Evolutionary conservation across 37 sponge, comb jelly and placozoan genomes (phyloP).

Genomic region (Corticium candelabrum): DNA sequence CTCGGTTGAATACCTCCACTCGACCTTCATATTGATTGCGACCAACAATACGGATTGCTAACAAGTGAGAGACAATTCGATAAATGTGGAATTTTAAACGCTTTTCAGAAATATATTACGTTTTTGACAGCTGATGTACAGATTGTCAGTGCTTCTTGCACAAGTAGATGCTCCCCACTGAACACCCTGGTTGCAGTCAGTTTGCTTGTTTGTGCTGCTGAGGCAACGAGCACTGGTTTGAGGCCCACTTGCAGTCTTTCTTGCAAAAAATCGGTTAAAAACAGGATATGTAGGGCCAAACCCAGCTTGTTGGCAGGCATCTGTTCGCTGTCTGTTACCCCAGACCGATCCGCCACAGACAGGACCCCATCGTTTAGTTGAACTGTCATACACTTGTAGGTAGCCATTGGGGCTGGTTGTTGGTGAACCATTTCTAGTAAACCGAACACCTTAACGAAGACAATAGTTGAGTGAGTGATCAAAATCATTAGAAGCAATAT

Average conservation of each 20-base stretch:
- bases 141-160: background rate
- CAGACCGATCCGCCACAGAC: background rate
- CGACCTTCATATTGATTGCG: slow-evolving; percentile 1
- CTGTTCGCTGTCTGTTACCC: background rate
- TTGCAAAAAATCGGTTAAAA: background rate
- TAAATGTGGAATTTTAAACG: no score
- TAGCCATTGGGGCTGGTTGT: background rate
- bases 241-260: background rate
- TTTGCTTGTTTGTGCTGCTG: background rate
- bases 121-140: background rate
- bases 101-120: background rate
- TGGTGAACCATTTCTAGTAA: background rate
- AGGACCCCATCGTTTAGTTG: background rate
- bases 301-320: background rate
- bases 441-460: slow-evolving; percentile 3
- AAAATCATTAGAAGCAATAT: background rate
- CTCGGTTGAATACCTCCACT: background rate
- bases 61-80: no score
- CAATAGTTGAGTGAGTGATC: background rate
- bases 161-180: background rate
- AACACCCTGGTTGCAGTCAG: background rate
- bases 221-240: background rate
- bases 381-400: background rate
- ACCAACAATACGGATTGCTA: background rate
- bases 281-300: background rate